Percentiles rank a stretch among this genome's conserved stretches.
These are phyloP conservation scores for Anolis sagrei DNA, from an alignment of 2,113 vertebrate species.

Conservation along the genomic window DNA sequence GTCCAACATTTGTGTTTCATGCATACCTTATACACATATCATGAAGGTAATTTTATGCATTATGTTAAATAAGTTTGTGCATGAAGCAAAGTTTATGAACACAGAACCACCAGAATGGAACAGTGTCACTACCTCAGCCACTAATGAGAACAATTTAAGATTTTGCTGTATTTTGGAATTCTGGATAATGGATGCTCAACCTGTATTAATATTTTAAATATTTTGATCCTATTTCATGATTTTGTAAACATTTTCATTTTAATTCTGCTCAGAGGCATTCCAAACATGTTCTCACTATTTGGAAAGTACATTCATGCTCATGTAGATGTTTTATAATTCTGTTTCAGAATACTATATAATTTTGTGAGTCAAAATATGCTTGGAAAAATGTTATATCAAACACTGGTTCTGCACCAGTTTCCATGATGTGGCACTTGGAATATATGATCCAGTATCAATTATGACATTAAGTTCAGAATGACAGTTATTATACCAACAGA, in stretches of 20 bases:
- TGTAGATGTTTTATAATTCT: not conserved
- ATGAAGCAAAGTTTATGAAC: too few relatives aligned
- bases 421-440: not conserved
- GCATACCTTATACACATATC: too few relatives aligned
- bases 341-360: not conserved
- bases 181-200: too few relatives aligned
- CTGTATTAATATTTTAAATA: not conserved
- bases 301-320: not conserved
- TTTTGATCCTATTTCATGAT: not conserved
- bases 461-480: not conserved
- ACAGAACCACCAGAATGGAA: too few relatives aligned
- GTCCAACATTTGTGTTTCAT: too few relatives aligned
- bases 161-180: too few relatives aligned
- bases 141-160: too few relatives aligned
- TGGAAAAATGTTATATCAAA: not conserved
- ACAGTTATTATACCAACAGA: not conserved
- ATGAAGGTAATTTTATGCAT: too few relatives aligned
- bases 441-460: not conserved
- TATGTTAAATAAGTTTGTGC: too few relatives aligned
- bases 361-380: constrained; percentile 2
- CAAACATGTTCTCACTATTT: not conserved
- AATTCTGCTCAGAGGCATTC: not conserved
- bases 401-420: not conserved
- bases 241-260: not conserved
- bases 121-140: too few relatives aligned